Base-by-base conservation (phyloP, 2,797 vertebrate genomes). In the Brachyrhaphis roseni region DNA sequence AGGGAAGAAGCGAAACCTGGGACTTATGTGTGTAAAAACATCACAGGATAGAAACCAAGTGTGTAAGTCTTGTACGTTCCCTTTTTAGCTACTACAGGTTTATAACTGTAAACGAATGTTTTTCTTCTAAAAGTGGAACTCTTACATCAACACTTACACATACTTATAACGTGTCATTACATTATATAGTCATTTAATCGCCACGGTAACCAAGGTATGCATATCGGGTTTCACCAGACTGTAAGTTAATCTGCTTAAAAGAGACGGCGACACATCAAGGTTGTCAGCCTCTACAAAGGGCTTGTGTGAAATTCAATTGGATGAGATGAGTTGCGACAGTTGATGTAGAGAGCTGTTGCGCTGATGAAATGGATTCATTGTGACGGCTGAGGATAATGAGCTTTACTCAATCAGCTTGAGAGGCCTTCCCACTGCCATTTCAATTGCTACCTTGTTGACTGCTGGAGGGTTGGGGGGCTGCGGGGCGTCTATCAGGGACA, bases 301-400 rank as follows among this genome's bases (percentile, higher is more conserved):
- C 73, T 73, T 1, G 86, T 84, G 78, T 89, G 83, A 89, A 87
- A 93, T 88, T 90, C 91, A 92, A 94, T 89, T 91, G 93, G 91
- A 93, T 78, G 88, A 93, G 91, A 95, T 94, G 85, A 93, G 90
- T 91, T 86, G 84, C 72, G 92, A 93, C 91, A 90, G 92, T 91
- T 94, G 90, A 94, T 94, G 90, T 79, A 88, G 76, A 86, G 89
- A 82, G 87, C 90, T 78, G 87, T 78, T 74, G 87, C 28, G 8
- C 84, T 89, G 91, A 92, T 94, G 94, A 95, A 93, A 92, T 93
- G 89, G 91, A 95, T 94, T 93, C 91, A 90, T 86, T 82, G 89
- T 90, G 93, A 91, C 91, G 84, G 92, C 89, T 90, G 89, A 82
- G 88, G 93, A 95, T 94, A 95, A 95, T 94, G 92, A 94, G 93